Evolutionary conservation across 2,888 invertebrate genomes (phyloP).

Genomic region (Xanthorhoe designata): DNA sequence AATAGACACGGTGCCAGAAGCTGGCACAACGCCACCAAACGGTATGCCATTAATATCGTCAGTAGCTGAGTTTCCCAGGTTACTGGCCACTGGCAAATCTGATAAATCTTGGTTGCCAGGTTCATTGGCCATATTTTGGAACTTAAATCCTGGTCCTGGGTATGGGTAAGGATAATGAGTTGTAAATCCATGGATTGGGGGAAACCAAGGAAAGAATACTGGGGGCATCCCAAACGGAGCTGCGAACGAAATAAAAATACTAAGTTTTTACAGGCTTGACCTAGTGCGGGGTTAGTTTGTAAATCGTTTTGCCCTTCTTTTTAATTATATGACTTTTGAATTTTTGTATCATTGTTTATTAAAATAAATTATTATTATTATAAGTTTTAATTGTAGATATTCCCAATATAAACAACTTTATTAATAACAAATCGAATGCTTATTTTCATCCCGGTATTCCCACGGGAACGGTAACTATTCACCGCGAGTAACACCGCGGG

Average conservation of each 20-base stretch:
- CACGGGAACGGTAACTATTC: too few relatives aligned
- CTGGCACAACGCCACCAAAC: conserved; percentile 34
- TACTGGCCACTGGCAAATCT: conserved; percentile 14
- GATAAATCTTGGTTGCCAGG: not conserved
- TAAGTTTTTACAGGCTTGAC: too few relatives aligned
- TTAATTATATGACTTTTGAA: too few relatives aligned
- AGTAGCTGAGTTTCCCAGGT: not conserved
- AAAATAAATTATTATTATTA: too few relatives aligned
- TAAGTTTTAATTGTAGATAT: too few relatives aligned
- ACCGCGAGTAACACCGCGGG: too few relatives aligned
- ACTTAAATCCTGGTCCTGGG: not conserved
- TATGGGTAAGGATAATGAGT: not conserved
- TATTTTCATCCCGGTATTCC: too few relatives aligned
- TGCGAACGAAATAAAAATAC: not conserved
- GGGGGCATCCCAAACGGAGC: conserved; percentile 9
- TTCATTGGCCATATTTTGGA: not conserved
- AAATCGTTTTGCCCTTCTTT: too few relatives aligned
- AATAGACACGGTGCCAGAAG: conserved; percentile 36
- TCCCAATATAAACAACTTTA: too few relatives aligned
- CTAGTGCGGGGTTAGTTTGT: too few relatives aligned
- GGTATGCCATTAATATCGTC: conserved; percentile 11
- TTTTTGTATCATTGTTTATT: too few relatives aligned
- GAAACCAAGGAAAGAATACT: conserved; percentile 6
- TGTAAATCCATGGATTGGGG: not conserved
- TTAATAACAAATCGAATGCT: too few relatives aligned